Evolutionary conservation across 2,888 invertebrate species (phyloP).

Genomic region (Anaspis maculata): DNA sequence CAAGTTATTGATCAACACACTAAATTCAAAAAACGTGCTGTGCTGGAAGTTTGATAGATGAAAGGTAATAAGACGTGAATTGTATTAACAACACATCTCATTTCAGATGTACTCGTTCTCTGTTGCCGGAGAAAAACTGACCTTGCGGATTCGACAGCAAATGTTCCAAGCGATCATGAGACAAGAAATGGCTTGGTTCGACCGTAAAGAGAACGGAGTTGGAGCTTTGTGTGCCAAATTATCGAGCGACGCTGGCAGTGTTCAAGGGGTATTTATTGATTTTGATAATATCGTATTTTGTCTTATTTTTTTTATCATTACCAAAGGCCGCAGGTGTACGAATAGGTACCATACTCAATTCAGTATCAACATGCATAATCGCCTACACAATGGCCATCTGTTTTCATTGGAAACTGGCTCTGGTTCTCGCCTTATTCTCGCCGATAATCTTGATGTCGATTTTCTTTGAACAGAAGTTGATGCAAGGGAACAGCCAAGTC

Average conservation of each 20-base stretch:
- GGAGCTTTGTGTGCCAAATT: conserved; percentile 67
- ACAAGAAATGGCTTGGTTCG: conserved; percentile 71
- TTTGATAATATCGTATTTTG: conserved; percentile 10
- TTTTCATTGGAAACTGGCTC: conserved; percentile 64
- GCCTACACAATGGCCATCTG: conserved; percentile 55
- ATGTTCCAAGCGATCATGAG: conserved; percentile 60
- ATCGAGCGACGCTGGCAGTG: conserved; percentile 67
- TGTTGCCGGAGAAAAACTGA: conserved; percentile 71
- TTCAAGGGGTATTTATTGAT: conserved; percentile 57
- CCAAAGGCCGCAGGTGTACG: conserved; percentile 74
- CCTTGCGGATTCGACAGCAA: conserved; percentile 58
- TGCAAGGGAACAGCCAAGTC: conserved; percentile 55
- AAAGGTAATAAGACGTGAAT: too few relatives aligned
- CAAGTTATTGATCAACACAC: too few relatives aligned
- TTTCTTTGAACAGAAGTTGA: conserved; percentile 56
- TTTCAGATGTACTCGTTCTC: conserved; percentile 52
- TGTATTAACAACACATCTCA: too few relatives aligned
- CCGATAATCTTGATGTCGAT: conserved; percentile 61
- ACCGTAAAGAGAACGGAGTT: conserved; percentile 61
- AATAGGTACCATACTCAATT: conserved; percentile 67
- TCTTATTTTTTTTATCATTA: too few relatives aligned
- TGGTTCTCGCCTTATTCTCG: conserved; percentile 60
- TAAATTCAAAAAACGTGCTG: too few relatives aligned
- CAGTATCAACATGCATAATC: conserved; percentile 57
- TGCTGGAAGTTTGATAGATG: too few relatives aligned